A percentile compares a stretch with the other conserved stretches of the same genome.
Conservation (phyloP, 2,113 vertebrate species). For the Rhinogobius similis region DNA sequence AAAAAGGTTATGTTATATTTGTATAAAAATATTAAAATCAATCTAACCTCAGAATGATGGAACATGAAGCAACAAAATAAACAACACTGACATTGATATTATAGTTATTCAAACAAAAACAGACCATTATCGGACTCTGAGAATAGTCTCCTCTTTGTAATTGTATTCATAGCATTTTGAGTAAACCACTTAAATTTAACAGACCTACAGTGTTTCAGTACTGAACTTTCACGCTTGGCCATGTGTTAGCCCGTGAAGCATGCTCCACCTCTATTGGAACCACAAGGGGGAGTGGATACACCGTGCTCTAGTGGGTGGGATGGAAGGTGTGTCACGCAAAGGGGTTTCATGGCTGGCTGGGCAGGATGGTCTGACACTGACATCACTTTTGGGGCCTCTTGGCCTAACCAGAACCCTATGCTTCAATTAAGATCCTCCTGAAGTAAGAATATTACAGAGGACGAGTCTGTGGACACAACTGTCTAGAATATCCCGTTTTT, state of each 20-base stretch:
- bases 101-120: background rate
- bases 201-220: background rate
- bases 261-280: slow-evolving; percentile 29
- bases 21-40: too few relatives aligned
- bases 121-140: background rate
- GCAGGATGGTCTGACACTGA: slow-evolving; percentile 44
- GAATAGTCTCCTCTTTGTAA: background rate
- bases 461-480: background rate
- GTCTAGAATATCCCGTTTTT: slow-evolving; percentile 40
- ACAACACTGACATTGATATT: too few relatives aligned
- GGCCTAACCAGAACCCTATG: background rate
- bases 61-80: too few relatives aligned
- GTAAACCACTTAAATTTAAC: background rate
- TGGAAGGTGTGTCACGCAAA: slow-evolving; percentile 27
- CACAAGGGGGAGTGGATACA: background rate
- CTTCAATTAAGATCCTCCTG: slow-evolving; percentile 10
- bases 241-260: background rate
- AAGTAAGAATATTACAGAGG: background rate
- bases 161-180: background rate
- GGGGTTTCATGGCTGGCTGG: slow-evolving; percentile 39
- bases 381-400: background rate
- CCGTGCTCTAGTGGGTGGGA: slow-evolving; percentile 21
- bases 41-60: too few relatives aligned
- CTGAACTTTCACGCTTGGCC: slow-evolving; percentile 8
- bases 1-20: background rate